These are phyloP conservation scores for Zele albiditarsus DNA, from an alignment of 2,888 invertebrate genomes.

Conservation along the genomic window DNA sequence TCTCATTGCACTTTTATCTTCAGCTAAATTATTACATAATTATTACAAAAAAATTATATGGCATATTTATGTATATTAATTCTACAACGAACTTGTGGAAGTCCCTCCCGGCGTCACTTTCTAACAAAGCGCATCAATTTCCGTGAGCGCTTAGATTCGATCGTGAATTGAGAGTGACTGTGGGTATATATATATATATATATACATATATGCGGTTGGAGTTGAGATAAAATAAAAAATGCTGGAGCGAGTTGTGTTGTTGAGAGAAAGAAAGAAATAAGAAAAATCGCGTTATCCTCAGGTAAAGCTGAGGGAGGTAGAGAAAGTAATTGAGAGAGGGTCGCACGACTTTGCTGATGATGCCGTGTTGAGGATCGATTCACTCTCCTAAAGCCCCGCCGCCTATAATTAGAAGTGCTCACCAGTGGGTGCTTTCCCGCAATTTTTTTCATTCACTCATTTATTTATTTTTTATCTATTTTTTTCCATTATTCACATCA, in stretches of 20 bases:
- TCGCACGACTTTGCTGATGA: conserved; percentile 28
- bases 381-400: conserved; percentile 46
- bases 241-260: background rate
- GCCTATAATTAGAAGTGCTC: conserved; percentile 53
- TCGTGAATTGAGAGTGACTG: conserved; percentile 20
- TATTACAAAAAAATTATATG: too few species aligned
- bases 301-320: background rate
- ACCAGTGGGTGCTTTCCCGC: conserved; percentile 30
- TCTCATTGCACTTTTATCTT: too few species aligned
- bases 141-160: conserved; percentile 25
- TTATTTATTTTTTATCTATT: background rate
- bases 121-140: conserved; percentile 48
- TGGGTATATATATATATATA: too few species aligned
- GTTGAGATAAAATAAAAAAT: background rate
- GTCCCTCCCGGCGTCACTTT: conserved; percentile 43
- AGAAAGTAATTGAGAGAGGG: conserved; percentile 22
- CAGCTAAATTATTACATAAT: conserved; percentile 5
- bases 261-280: background rate
- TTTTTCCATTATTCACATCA: background rate
- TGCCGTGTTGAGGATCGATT: conserved; percentile 46
- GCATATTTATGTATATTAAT: conserved; percentile 6
- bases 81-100: background rate
- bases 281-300: background rate
- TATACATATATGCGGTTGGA: background rate
- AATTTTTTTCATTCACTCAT: conserved; percentile 2